Evolutionary conservation across 2,888 invertebrate species (phyloP).

Genomic region (Eumacrocentrus americanus): DNA sequence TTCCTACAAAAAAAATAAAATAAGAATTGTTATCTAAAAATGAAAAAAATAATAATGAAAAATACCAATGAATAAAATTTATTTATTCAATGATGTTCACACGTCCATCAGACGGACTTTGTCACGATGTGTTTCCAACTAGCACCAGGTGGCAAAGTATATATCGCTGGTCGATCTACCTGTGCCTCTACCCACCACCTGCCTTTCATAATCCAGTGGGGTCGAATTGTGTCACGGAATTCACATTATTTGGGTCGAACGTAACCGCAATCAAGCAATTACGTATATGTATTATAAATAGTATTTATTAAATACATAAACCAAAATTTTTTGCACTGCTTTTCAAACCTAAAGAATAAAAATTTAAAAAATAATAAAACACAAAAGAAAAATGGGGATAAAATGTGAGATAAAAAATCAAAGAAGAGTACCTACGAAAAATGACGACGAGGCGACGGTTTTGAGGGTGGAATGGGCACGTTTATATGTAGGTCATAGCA

Average conservation of each 20-base stretch:
- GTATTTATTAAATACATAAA: too few species aligned
- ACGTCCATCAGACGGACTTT: background rate
- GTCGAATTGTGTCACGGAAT: constrained; percentile 16
- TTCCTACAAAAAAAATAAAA: too few species aligned
- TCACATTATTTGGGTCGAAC: constrained; percentile 15
- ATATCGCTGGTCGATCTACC: constrained; percentile 24
- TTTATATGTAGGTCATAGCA: constrained; percentile 46
- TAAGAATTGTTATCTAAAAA: background rate
- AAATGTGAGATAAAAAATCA: background rate
- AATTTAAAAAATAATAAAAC: background rate
- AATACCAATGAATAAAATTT: constrained; percentile 5
- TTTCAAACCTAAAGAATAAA: background rate
- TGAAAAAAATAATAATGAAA: background rate
- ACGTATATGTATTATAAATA: background rate
- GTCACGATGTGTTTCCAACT: background rate
- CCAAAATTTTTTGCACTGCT: too few species aligned
- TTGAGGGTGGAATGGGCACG: constrained; percentile 27
- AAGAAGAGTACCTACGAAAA: background rate
- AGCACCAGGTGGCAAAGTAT: constrained; percentile 23
- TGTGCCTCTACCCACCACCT: constrained; percentile 20
- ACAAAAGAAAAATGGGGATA: background rate
- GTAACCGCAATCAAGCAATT: background rate
- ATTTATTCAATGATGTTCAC: constrained; percentile 14
- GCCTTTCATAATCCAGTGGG: constrained; percentile 14
- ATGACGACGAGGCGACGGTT: background rate